phyloP scores from a whole-genome alignment of 2,113 vertebrate species.

The Paramormyrops kingsleyae region DNA sequence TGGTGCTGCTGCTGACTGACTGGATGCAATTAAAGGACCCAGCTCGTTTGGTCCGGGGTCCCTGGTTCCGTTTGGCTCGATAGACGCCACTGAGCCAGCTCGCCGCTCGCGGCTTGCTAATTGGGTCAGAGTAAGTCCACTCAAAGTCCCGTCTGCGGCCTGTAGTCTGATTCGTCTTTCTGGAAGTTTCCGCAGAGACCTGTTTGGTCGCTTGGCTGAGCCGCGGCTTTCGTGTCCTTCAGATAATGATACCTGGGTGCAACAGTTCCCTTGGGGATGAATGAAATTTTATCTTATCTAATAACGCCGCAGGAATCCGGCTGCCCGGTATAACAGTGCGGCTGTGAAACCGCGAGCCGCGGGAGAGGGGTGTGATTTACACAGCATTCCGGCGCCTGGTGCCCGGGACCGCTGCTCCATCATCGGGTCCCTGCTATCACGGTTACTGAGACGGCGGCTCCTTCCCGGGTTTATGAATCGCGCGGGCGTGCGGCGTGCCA shows the following conservation, averaged over 20 bases:
- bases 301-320: neutral
- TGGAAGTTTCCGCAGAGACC: neutral
- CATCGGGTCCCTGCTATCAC: neutral
- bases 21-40: neutral
- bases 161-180: neutral
- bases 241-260: neutral
- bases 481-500: neutral
- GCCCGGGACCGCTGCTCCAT: neutral
- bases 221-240: neutral
- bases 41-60: neutral
- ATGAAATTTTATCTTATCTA: neutral
- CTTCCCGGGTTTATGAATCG: neutral
- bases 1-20: neutral
- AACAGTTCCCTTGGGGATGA: neutral
- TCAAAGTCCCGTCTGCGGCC: neutral
- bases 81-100: slow-evolving; percentile 5
- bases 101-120: slow-evolving; percentile 26
- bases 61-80: neutral
- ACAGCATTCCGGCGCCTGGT: neutral
- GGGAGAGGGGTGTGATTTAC: neutral
- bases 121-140: slow-evolving; percentile 30
- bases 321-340: neutral
- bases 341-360: neutral
- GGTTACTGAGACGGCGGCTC: neutral
- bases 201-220: neutral